Evolutionary conservation across 2,797 vertebrate genomes (phyloP).

Genomic region (Tolypeutes matacus): DNA sequence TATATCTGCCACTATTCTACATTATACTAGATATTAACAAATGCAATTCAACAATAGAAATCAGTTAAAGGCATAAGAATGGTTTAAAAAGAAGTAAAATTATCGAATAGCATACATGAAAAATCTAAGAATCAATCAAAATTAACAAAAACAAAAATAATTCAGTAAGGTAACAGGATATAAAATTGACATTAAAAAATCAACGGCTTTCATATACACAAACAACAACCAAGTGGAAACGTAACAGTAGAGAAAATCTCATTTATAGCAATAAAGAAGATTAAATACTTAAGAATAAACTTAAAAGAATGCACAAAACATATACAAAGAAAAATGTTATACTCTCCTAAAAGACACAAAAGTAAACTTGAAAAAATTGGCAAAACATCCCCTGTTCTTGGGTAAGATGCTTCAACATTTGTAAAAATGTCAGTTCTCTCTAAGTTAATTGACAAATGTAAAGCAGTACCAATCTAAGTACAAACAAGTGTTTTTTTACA

Average conservation of each 20-base stretch:
- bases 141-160: neutral
- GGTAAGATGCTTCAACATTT: neutral
- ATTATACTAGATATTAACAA: neutral
- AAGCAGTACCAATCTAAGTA: neutral
- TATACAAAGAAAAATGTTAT: neutral
- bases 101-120: neutral
- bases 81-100: neutral
- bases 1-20: neutral
- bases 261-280: neutral
- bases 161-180: neutral
- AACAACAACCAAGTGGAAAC: neutral
- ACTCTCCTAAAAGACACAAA: neutral
- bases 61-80: neutral
- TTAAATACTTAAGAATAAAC: neutral
- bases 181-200: neutral
- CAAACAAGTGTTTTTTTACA: neutral
- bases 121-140: conserved; percentile 18
- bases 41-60: neutral
- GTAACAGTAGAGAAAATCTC: neutral
- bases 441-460: neutral
- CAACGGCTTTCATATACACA: neutral
- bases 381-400: neutral
- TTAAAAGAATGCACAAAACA: neutral
- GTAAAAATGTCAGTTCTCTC: neutral
- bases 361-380: neutral